A percentile compares a stretch with the other conserved stretches of the same genome.
These are phyloP conservation scores for Diploptera punctata DNA, from an alignment of 2,888 invertebrate species.

Conservation along the genomic window DNA sequence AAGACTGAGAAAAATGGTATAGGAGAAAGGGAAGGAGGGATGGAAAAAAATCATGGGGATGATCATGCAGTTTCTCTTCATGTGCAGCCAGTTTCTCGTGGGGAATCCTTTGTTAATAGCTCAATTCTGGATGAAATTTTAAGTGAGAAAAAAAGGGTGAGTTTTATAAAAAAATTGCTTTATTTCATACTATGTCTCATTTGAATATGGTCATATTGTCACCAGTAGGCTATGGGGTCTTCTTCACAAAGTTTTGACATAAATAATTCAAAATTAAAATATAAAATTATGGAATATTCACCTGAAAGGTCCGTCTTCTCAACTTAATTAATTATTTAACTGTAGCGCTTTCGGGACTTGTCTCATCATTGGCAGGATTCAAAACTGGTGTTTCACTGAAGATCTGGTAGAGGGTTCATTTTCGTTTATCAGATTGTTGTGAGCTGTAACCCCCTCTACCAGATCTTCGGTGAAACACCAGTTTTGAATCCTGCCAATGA, in stretches of 20 bases:
- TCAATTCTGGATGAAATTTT: constrained; percentile 16
- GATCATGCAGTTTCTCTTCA: neutral
- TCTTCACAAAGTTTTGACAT: neutral
- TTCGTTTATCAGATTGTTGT: too few species aligned
- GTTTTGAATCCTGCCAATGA: too few species aligned
- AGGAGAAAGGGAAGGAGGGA: neutral
- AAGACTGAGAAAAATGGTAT: neutral
- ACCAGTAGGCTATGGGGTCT: neutral
- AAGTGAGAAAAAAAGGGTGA: constrained; percentile 22
- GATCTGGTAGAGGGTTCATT: too few species aligned
- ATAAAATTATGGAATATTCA: too few species aligned
- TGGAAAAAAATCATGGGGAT: constrained; percentile 6
- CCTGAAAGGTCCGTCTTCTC: too few species aligned
- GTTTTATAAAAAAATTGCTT: neutral
- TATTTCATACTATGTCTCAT: neutral
- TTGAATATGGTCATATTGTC: neutral
- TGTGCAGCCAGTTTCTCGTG: neutral
- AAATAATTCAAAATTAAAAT: neutral
- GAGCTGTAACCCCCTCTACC: too few species aligned
- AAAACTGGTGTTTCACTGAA: too few species aligned
- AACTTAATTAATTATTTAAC: too few species aligned
- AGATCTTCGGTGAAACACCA: too few species aligned
- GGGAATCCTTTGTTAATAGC: constrained; percentile 12
- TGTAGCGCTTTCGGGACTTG: too few species aligned
- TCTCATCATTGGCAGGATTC: too few species aligned